These are phyloP conservation scores for Microtus montanus DNA, from an alignment of 2,113 vertebrate genomes.

Conservation along the genomic window DNA sequence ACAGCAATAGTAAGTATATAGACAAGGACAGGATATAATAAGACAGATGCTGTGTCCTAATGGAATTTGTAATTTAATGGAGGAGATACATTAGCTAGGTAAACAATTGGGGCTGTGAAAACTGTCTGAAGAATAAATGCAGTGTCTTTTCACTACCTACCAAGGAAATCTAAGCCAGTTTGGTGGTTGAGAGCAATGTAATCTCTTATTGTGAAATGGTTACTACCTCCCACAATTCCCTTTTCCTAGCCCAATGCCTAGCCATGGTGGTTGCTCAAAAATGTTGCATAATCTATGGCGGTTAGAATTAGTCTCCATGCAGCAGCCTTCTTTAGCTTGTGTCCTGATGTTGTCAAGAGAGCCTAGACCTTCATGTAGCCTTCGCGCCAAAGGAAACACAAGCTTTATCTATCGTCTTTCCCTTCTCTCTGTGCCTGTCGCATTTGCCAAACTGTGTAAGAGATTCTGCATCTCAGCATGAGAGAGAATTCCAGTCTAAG, in stretches of 20 bases:
- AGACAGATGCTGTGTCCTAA: not conserved
- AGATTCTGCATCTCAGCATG: not conserved
- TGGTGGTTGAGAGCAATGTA: slow-evolving; percentile 39
- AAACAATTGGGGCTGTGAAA: not conserved
- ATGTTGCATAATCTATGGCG: slow-evolving; percentile 58
- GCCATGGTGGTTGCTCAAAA: slow-evolving; percentile 49
- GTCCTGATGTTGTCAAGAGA: slow-evolving; percentile 42
- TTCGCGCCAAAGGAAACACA: not conserved
- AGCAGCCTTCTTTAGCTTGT: slow-evolving; percentile 55
- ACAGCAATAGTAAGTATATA: not conserved
- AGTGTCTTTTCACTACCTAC: not conserved
- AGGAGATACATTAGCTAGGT: not conserved
- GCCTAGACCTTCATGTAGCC: not conserved
- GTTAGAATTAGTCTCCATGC: slow-evolving; percentile 59
- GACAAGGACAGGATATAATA: not conserved
- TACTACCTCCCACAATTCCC: slow-evolving; percentile 44
- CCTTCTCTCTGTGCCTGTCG: not conserved
- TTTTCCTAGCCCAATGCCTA: slow-evolving; percentile 14
- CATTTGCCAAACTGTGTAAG: not conserved
- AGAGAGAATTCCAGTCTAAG: not conserved
- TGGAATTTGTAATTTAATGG: not conserved
- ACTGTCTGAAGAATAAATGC: slow-evolving; percentile 14
- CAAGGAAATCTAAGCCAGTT: slow-evolving; percentile 27
- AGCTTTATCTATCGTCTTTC: not conserved
- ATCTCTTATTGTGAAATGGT: slow-evolving; percentile 58